A percentile compares a stretch with the other conserved stretches of the same genome.
Conservation (phyloP, 1,140 invertebrate species). For the Ylistrum balloti region DNA sequence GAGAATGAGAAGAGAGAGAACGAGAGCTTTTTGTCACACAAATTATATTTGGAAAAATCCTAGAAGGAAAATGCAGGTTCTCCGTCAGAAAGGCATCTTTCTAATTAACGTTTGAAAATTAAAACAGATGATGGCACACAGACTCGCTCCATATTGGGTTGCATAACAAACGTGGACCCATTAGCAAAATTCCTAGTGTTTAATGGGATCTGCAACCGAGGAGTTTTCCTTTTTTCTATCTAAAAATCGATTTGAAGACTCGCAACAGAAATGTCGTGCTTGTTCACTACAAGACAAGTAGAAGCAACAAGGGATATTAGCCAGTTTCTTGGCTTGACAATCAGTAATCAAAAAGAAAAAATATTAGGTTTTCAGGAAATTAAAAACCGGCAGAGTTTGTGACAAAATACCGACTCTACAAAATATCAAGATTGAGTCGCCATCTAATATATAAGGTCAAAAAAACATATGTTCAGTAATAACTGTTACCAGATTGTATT, state of each 20-base stretch:
- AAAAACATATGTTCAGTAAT: no score
- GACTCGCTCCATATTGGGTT: not conserved
- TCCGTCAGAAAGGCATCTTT: not conserved
- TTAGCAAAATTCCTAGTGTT: not conserved
- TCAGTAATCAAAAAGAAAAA: not conserved
- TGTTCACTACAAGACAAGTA: not conserved
- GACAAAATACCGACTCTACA: not conserved
- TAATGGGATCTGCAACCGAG: not conserved
- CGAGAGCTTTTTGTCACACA: not conserved
- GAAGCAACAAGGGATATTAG: not conserved
- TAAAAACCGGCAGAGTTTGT: not conserved
- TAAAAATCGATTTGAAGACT: slow-evolving; percentile 9
- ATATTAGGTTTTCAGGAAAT: not conserved
- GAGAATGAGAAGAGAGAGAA: not conserved
- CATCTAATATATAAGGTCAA: not conserved
- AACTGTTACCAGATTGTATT: not conserved
- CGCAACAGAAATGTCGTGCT: not conserved
- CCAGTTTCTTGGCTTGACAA: not conserved
- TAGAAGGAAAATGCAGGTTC: not conserved
- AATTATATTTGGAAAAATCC: slow-evolving; percentile 28
- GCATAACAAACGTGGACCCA: not conserved
- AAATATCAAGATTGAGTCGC: not conserved
- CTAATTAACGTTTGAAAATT: slow-evolving; percentile 40
- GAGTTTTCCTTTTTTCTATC: no score
- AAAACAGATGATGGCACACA: slow-evolving; percentile 31